A percentile compares a stretch with the other conserved stretches of the same genome.
phyloP scores from a whole-genome alignment of 2,888 invertebrate genomes.

The Sminthurinus aureus region DNA sequence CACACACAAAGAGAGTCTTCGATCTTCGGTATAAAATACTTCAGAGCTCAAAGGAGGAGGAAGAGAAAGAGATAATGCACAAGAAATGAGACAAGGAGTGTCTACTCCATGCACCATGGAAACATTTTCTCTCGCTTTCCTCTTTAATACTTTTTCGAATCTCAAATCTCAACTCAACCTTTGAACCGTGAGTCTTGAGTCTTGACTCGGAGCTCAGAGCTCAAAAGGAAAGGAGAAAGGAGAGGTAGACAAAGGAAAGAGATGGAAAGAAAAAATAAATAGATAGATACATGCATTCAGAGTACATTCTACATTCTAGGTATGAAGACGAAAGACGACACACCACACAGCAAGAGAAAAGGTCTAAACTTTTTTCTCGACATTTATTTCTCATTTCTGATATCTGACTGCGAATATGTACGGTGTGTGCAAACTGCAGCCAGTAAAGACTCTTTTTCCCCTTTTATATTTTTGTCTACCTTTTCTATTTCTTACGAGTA shows the following conservation, averaged over 20 bases:
- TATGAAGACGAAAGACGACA: neutral
- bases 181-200: no score
- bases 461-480: neutral
- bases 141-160: neutral
- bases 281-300: no score
- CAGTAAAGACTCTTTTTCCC: neutral
- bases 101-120: neutral
- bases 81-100: neutral
- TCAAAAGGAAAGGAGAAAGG: neutral
- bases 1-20: no score
- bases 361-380: conserved; percentile 3
- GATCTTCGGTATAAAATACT: neutral
- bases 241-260: conserved; percentile 1
- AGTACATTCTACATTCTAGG: neutral
- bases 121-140: neutral
- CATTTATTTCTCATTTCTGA: conserved; percentile 29
- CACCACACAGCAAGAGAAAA: neutral
- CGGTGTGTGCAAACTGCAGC: no score
- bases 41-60: neutral
- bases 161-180: neutral
- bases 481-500: no score
- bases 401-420: neutral
- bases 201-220: neutral
- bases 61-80: neutral
- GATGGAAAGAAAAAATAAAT: neutral